A percentile compares a stretch with the other conserved stretches of the same genome.
Evolutionary conservation across 2,888 invertebrate genomes (phyloP).

Genomic region (Elmis aenea): DNA sequence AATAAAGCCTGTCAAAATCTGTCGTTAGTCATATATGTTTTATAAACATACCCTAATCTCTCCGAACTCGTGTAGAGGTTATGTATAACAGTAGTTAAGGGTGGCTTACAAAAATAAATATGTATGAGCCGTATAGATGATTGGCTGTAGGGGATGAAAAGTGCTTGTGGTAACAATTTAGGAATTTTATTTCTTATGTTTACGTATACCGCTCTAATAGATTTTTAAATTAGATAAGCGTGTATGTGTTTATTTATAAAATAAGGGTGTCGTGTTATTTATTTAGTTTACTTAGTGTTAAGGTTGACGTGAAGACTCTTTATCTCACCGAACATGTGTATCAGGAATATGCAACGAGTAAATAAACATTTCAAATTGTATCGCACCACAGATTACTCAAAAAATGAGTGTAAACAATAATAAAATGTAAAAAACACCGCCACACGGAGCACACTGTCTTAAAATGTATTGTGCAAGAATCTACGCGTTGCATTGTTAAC

Average conservation of each 20-base stretch:
- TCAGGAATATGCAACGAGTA: too few species aligned
- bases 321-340: too few species aligned
- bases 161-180: constrained; percentile 14
- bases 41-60: constrained; percentile 19
- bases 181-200: constrained; percentile 14
- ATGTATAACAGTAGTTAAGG: constrained; percentile 27
- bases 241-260: constrained; percentile 10
- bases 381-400: too few species aligned
- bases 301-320: too few species aligned
- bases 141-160: constrained; percentile 25
- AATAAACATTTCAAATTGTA: too few species aligned
- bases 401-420: too few species aligned
- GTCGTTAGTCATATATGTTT: constrained; percentile 4
- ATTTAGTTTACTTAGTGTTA: constrained; percentile 4
- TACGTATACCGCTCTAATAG: constrained; percentile 5
- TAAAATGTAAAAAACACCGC: too few species aligned
- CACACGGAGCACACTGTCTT: too few species aligned
- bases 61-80: constrained; percentile 23
- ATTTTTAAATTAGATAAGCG: constrained; percentile 4
- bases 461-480: too few species aligned
- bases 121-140: constrained; percentile 26
- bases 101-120: constrained; percentile 29
- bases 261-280: constrained; percentile 4
- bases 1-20: background rate
- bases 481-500: too few species aligned